Evolutionary conservation across 2,113 vertebrate species (phyloP).

Genomic region (Hypocryptadius cinnamomeus): DNA sequence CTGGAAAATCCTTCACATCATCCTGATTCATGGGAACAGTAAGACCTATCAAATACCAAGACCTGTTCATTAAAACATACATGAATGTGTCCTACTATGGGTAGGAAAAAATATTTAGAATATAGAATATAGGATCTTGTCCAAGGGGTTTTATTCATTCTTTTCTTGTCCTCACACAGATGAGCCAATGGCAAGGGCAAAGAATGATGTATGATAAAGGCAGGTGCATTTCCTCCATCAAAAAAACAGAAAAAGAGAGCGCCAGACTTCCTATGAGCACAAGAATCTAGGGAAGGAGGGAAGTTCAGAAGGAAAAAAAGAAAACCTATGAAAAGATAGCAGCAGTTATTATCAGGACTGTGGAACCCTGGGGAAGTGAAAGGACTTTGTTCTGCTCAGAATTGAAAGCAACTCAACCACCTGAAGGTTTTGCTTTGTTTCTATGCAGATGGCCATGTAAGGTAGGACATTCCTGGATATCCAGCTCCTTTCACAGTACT

Average conservation of each 20-base stretch:
- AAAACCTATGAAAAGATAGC: not conserved
- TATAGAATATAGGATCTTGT: not conserved
- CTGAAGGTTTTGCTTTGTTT: not conserved
- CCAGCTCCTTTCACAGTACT: not conserved
- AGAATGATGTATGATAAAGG: not conserved
- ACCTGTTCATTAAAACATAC: not conserved
- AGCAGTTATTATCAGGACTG: not conserved
- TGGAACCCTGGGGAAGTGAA: not conserved
- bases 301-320: not conserved
- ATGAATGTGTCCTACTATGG: not conserved
- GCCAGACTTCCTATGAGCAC: not conserved
- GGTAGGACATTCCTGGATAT: not conserved
- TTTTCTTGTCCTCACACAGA: not conserved
- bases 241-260: not conserved
- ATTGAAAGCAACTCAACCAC: not conserved
- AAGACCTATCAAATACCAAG: not conserved
- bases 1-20: not conserved
- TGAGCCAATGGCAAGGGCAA: not conserved
- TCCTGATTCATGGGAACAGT: not conserved
- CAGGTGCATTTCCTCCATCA: not conserved
- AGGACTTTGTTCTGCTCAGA: not conserved
- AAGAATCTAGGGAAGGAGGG: not conserved
- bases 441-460: not conserved
- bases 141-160: not conserved
- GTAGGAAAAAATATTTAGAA: not conserved